These are phyloP conservation scores for Labroides dimidiatus DNA, from an alignment of 2,797 vertebrate genomes.

Conservation along the genomic window DNA sequence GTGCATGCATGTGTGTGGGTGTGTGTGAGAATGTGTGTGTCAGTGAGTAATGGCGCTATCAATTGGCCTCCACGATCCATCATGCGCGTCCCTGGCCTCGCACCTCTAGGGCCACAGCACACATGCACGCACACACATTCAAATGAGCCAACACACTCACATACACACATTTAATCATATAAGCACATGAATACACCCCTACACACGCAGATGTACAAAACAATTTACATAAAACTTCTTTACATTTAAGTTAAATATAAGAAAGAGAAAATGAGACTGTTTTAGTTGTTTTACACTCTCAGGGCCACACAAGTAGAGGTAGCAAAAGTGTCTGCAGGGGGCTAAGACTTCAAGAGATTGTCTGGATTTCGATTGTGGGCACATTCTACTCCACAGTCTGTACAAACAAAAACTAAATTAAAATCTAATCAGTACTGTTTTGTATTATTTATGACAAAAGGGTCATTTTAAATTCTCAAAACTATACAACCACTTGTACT, in stretches of 20 bases:
- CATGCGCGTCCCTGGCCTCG: slow-evolving; percentile 86
- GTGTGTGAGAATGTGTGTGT: slow-evolving; percentile 83
- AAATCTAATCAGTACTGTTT: slow-evolving; percentile 17
- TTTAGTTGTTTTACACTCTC: slow-evolving; percentile 13
- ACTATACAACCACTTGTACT: slow-evolving; percentile 12
- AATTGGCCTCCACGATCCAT: slow-evolving; percentile 95
- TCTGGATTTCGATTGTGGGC: slow-evolving; percentile 49
- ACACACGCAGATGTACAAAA: slow-evolving; percentile 38
- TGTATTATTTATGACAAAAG: slow-evolving; percentile 35
- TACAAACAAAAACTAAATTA: slow-evolving; percentile 42
- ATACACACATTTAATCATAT: slow-evolving; percentile 8
- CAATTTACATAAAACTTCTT: background rate
- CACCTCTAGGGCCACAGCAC: slow-evolving; percentile 79
- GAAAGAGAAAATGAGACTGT: slow-evolving; percentile 8
- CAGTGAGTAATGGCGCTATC: slow-evolving; percentile 98
- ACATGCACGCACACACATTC: slow-evolving; percentile 39
- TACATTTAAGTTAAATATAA: background rate
- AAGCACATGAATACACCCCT: slow-evolving; percentile 25
- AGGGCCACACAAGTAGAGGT: slow-evolving; percentile 13
- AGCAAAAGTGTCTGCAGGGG: slow-evolving; percentile 27
- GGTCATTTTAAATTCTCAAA: slow-evolving; percentile 13
- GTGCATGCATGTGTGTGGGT: slow-evolving; percentile 84
- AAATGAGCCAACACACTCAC: slow-evolving; percentile 37
- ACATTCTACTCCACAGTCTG: slow-evolving; percentile 42
- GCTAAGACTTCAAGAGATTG: slow-evolving; percentile 29